Conservation (phyloP, 2,113 vertebrate genomes). For the Megaptera novaeangliae region DNA sequence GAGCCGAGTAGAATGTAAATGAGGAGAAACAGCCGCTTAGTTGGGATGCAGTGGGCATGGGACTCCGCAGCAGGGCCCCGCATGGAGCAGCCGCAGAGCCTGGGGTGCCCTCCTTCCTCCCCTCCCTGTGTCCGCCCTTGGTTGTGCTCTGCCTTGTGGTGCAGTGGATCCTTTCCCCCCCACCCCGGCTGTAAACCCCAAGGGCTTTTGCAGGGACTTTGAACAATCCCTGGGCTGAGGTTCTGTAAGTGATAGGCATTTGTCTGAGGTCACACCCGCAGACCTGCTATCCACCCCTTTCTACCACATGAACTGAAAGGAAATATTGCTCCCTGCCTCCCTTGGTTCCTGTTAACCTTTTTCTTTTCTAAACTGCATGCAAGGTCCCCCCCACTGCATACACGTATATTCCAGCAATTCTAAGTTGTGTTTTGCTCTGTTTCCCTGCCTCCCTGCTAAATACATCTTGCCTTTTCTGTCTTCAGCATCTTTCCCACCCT, state of each 20-base stretch:
- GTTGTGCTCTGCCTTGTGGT: neutral
- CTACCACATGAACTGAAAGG: neutral
- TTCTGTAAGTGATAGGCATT: neutral
- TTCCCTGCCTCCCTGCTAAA: neutral
- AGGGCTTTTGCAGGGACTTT: neutral
- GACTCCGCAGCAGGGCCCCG: neutral
- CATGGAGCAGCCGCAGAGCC: fast-evolving
- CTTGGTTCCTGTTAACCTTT: neutral
- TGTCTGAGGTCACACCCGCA: neutral
- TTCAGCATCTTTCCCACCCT: neutral
- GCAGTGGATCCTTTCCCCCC: neutral
- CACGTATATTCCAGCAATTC: neutral
- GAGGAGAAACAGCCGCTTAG: conserved; percentile 30
- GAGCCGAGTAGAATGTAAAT: neutral
- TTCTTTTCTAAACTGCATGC: neutral
- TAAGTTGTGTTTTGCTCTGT: neutral
- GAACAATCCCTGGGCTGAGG: neutral
- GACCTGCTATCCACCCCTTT: neutral
- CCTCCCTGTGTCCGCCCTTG: fast-evolving
- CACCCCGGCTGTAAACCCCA: neutral
- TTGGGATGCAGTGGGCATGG: neutral
- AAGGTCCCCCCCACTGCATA: fast-evolving
- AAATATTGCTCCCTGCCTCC: neutral
- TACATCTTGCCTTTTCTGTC: neutral
- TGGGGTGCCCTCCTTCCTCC: neutral